These are phyloP conservation scores for Larimichthys polyactis DNA, from an alignment of 2,113 vertebrate genomes.

Conservation along the genomic window DNA sequence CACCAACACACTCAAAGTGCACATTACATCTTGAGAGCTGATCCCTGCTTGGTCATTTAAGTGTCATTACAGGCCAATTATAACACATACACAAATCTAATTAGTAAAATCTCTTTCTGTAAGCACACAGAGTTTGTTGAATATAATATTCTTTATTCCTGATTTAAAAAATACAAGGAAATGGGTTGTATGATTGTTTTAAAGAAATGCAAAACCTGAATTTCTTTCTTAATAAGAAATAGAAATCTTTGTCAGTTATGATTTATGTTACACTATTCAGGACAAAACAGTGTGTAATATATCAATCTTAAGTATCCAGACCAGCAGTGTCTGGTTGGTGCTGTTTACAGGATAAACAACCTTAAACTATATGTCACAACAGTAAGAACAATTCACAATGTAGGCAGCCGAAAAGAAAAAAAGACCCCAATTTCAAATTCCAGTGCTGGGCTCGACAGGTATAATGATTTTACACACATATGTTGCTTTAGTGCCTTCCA, in stretches of 20 bases:
- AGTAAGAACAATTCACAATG: conserved; percentile 23
- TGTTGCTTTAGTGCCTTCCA: conserved; percentile 33
- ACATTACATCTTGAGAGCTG: conserved; percentile 52
- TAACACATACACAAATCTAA: conserved; percentile 43
- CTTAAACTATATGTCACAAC: conserved; percentile 42
- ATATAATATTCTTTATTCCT: neutral
- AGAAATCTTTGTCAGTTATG: neutral
- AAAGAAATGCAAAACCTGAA: conserved; percentile 7
- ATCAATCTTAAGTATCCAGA: neutral
- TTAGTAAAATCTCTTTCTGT: conserved; percentile 41
- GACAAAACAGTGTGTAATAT: neutral
- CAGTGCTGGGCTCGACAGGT: conserved; percentile 30
- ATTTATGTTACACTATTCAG: neutral
- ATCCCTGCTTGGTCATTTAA: conserved; percentile 59
- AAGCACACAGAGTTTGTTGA: neutral
- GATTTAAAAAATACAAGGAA: neutral
- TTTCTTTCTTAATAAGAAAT: neutral
- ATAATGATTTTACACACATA: conserved; percentile 51
- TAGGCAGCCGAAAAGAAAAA: conserved; percentile 6
- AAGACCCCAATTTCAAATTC: conserved; percentile 19
- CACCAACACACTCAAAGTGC: conserved; percentile 27
- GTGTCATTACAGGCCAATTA: conserved; percentile 57
- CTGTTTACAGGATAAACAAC: neutral
- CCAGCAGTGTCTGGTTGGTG: neutral
- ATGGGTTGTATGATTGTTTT: neutral